Base-by-base conservation (phyloP, 2,888 invertebrate genomes). In the Escarpia spicata region DNA sequence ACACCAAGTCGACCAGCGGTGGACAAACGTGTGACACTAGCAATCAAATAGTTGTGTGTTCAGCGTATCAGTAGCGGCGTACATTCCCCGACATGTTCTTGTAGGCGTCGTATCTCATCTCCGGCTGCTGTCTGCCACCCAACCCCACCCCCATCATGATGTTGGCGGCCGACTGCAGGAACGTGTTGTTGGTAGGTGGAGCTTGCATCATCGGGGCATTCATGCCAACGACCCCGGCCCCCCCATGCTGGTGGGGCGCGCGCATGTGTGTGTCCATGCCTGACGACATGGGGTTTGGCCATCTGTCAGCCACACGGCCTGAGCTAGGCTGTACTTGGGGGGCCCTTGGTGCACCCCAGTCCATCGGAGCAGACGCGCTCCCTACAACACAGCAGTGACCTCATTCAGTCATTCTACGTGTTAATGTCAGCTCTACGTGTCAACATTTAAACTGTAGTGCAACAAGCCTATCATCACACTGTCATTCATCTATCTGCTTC, bases 121-220 rank as follows among this genome's bases (percentile, higher is more conserved):
- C 94, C 44, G 91, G 92, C 44, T 92, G 92, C 3, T 91, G 91
- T 6, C 93, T 90, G 60, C 93, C 93, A 8, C 93, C 94, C 91
- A 94, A 52, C 44, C 94, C 94, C 26, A 93, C 94, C 26, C 93
- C 93, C 94, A 94, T 94, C 94, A 94, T 93, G 92, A 94, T 94
- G 92, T 94, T 94, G 92, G 93, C 94, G 37, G 92, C 93, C 91
- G 93, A 93, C 44, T 94, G 93, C 31, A 94, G 93, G 92, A 94
- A 94, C 31, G 92, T 92, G 45, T 93, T 93, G 92, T 91, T 93
- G 43, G 92, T 44, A 10, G 92, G 93, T 8, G 93, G 75, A 26
- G 75, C 75, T 26, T 75, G 75, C 75, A 75, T 75, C 75, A 75
- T 75, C 26, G 75, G 75, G 75, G 75, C 75, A 26, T 75, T 75